These are phyloP conservation scores for Heterodera filipjevi DNA, from an alignment of 2,888 invertebrate genomes.

Conservation along the genomic window DNA sequence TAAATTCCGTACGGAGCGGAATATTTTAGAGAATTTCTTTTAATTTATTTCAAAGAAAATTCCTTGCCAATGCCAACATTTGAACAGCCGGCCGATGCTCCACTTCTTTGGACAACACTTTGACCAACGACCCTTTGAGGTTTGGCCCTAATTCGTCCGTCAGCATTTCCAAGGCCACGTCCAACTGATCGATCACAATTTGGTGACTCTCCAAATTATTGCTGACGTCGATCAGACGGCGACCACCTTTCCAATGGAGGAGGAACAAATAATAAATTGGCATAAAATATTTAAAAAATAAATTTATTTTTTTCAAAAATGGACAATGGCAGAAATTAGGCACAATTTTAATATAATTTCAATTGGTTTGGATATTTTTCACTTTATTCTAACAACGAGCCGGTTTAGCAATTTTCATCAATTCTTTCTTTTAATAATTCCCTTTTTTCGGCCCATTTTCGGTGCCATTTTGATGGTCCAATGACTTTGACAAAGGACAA, in stretches of 20 bases:
- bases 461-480: too few species aligned
- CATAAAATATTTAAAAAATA: neutral
- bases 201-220: slow-evolving; percentile 85
- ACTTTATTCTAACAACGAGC: too few species aligned
- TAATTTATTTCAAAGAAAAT: neutral
- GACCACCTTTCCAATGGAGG: slow-evolving; percentile 71
- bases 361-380: too few species aligned
- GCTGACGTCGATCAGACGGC: slow-evolving; percentile 84
- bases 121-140: slow-evolving; percentile 51
- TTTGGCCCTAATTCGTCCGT: slow-evolving; percentile 75
- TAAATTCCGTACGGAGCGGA: too few species aligned
- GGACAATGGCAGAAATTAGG: too few species aligned
- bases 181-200: slow-evolving; percentile 79
- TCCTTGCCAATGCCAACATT: slow-evolving; percentile 83
- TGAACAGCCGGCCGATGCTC: slow-evolving; percentile 87
- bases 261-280: slow-evolving; percentile 14
- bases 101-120: slow-evolving; percentile 70
- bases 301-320: too few species aligned
- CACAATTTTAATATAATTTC: too few species aligned
- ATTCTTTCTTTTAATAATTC: too few species aligned
- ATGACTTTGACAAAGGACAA: too few species aligned
- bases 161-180: slow-evolving; percentile 56
- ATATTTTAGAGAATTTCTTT: too few species aligned
- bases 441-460: too few species aligned
- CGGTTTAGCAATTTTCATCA: too few species aligned